Evolutionary conservation across 2,113 vertebrate species (phyloP), one percentile per base, ranked within the genome.

Genomic region (Plecotus auritus): DNA sequence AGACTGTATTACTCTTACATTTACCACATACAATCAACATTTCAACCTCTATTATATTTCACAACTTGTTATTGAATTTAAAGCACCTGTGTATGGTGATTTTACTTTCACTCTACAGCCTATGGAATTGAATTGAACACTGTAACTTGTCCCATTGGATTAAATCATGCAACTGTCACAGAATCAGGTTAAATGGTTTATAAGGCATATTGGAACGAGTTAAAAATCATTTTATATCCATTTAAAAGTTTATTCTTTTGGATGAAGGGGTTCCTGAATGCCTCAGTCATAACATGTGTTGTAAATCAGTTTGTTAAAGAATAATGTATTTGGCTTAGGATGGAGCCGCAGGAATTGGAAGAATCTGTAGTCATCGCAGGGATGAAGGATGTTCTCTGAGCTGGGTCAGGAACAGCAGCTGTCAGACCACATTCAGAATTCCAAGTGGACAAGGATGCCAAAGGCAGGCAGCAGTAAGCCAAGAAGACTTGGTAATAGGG

Each of bases 121-220:
- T 99, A 99, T 98, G 97, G 98, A 98, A 98, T 98, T 98, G 98
- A 97, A 98, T 97, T 98, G 98, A 98, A 99, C 98, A 98, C 98
- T 98, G 98, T 98, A 98, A 98, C 96, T 98, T 98, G 98, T 98
- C 98, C 98, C 98, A 98, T 98, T 98, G 98, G 95, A 98, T 98
- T 98, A 98, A 98, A 98, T 99, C 98, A 98, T 99, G 98, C 99
- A 99, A 99, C 98, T 98, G 98, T 99, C 98, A 99, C 98, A 98
- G 98, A 97, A 99, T 98, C 99, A 99, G 98, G 98, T 98, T 97
- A 99, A 98, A 98, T 98, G 98, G 99, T 99, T 99, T 97, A 99
- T 99, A 99, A 99, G 99, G 99, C 99, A 99, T 99, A 99, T 99
- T 99, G 99, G 98, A 99, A 99, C 98, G 98, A 99, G 98, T 99